Evolutionary conservation across 2,888 invertebrate genomes (phyloP).

Genomic region (Dolichomitus sp.): DNA sequence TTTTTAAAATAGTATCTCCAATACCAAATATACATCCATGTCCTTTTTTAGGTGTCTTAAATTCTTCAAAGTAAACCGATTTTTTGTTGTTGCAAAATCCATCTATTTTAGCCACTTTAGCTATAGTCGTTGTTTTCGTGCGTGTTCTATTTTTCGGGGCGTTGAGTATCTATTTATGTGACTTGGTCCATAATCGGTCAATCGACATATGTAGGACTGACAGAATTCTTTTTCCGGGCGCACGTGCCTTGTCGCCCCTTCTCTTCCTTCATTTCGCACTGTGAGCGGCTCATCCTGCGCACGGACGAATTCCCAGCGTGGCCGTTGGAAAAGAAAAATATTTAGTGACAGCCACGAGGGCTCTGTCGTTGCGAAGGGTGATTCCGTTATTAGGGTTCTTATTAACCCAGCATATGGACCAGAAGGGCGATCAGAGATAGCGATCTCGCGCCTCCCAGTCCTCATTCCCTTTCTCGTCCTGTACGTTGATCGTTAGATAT

Average conservation of each 20-base stretch:
- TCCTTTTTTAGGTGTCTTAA: too few species aligned
- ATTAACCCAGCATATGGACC: slow-evolving; percentile 85
- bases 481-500: slow-evolving; percentile 58
- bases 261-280: slow-evolving; percentile 17
- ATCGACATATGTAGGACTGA: slow-evolving; percentile 51
- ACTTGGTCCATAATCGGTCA: slow-evolving; percentile 33
- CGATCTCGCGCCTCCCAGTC: slow-evolving; percentile 73
- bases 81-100: background rate
- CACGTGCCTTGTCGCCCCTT: slow-evolving; percentile 36
- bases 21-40: too few species aligned
- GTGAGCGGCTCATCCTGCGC: slow-evolving; percentile 39
- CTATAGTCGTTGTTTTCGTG: background rate
- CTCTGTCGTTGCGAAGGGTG: slow-evolving; percentile 71
- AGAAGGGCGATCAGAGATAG: slow-evolving; percentile 82
- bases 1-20: too few species aligned
- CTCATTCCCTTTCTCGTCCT: slow-evolving; percentile 55
- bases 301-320: slow-evolving; percentile 66
- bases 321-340: slow-evolving; percentile 84
- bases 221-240: background rate
- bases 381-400: slow-evolving; percentile 83
- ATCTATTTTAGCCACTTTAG: background rate
- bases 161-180: slow-evolving; percentile 30
- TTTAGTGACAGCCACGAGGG: slow-evolving; percentile 82
- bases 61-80: background rate
- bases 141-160: slow-evolving; percentile 10